Percentiles rank a stretch among this genome's conserved stretches.
These are phyloP conservation scores for Chiropotes sagulatus DNA, from an alignment of 2,797 vertebrate species.

Conservation along the genomic window DNA sequence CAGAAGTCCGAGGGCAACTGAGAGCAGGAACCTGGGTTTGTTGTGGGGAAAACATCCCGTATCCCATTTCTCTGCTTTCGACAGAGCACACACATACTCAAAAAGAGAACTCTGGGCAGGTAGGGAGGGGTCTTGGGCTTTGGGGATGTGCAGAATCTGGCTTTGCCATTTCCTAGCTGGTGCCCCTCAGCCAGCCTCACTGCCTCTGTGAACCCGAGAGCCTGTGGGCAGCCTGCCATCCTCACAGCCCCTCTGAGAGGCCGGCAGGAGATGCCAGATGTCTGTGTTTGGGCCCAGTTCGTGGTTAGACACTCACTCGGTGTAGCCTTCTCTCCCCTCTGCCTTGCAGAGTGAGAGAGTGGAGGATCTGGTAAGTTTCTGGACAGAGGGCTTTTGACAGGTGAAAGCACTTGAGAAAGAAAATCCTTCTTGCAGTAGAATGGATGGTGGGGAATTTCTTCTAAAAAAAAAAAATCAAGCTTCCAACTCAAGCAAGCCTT, in stretches of 20 bases:
- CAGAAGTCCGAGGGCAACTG: accelerated
- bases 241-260: background rate
- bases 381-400: constrained; percentile 74
- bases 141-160: background rate
- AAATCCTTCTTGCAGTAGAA: constrained; percentile 62
- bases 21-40: accelerated
- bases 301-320: accelerated
- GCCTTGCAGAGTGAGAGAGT: background rate
- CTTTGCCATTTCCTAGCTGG: background rate
- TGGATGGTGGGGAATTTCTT: constrained; percentile 59
- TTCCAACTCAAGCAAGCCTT: constrained; percentile 35
- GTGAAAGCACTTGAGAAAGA: constrained; percentile 77
- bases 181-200: background rate
- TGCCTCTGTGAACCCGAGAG: background rate
- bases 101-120: background rate
- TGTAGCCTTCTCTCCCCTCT: background rate
- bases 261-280: background rate
- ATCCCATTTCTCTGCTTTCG: background rate
- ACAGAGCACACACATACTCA: accelerated
- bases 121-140: background rate
- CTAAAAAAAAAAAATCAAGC: constrained; percentile 39
- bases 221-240: accelerated
- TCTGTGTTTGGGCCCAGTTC: background rate
- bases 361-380: constrained; percentile 67
- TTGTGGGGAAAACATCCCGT: accelerated